Conservation (phyloP, 2,888 invertebrate genomes). For the Salticus scenicus region DNA sequence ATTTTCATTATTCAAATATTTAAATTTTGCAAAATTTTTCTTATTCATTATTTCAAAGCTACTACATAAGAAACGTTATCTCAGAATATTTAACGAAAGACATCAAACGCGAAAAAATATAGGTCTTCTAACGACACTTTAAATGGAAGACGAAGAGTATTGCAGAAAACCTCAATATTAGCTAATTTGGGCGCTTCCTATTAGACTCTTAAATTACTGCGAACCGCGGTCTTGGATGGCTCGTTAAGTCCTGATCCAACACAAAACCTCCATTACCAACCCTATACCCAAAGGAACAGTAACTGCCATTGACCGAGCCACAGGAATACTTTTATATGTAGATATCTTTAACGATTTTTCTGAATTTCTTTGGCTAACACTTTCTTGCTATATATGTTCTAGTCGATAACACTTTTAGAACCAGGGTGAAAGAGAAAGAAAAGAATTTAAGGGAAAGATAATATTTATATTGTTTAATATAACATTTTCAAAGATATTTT, state of each 20-base stretch:
- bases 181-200: conserved; percentile 26
- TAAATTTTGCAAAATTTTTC: no score
- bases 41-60: no score
- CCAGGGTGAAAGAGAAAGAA: no score
- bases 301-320: conserved; percentile 15
- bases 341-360: conserved; percentile 19
- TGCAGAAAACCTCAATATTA: neutral
- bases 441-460: no score
- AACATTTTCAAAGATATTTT: no score
- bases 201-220: conserved; percentile 67
- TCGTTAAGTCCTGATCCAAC: conserved; percentile 59
- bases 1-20: no score
- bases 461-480: no score
- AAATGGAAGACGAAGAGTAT: neutral
- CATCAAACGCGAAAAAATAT: no score
- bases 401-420: no score
- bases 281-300: conserved; percentile 35
- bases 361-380: neutral
- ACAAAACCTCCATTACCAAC: conserved; percentile 66
- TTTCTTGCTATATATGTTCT: no score
- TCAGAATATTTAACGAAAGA: no score
- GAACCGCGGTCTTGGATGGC: conserved; percentile 61
- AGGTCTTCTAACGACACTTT: neutral
- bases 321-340: conserved; percentile 9
- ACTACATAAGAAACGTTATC: no score